Conservation (phyloP, 2,113 vertebrate species). For the Cryptotis parvus region DNA sequence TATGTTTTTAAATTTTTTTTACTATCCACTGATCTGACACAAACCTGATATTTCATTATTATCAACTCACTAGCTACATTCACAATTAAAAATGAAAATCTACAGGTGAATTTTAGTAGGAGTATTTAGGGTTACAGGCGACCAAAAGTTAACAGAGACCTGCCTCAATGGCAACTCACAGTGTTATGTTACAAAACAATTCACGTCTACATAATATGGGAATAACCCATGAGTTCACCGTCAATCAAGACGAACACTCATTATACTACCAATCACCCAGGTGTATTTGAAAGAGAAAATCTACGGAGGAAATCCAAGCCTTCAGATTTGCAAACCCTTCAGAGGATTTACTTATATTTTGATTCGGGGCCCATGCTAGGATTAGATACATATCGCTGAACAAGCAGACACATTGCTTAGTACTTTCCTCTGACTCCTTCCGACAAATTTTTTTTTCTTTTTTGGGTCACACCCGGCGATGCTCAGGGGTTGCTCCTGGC, state of each 20-base stretch:
- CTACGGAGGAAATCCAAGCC: background rate
- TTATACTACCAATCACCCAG: conserved; percentile 32
- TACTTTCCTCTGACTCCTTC: conserved; percentile 13
- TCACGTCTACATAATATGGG: conserved; percentile 3
- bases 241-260: conserved; percentile 48
- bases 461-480: no score
- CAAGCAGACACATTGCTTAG: background rate
- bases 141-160: conserved; percentile 54
- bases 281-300: conserved; percentile 51
- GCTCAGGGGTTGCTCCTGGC: no score
- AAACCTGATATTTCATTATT: conserved; percentile 42
- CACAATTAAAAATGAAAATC: conserved; percentile 76
- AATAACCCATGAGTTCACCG: conserved; percentile 42
- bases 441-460: no score
- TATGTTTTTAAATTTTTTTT: conserved; percentile 32
- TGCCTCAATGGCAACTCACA: conserved; percentile 51
- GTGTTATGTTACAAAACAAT: conserved; percentile 12
- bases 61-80: conserved; percentile 56
- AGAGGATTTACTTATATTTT: background rate
- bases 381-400: background rate
- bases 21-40: conserved; percentile 26
- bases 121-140: conserved; percentile 66
- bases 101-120: conserved; percentile 78
- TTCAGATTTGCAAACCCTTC: no score
- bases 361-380: background rate